A percentile compares a stretch with the other conserved stretches of the same genome.
phyloP scores from a whole-genome alignment of 2,113 vertebrate genomes.

The Pimephales promelas region DNA sequence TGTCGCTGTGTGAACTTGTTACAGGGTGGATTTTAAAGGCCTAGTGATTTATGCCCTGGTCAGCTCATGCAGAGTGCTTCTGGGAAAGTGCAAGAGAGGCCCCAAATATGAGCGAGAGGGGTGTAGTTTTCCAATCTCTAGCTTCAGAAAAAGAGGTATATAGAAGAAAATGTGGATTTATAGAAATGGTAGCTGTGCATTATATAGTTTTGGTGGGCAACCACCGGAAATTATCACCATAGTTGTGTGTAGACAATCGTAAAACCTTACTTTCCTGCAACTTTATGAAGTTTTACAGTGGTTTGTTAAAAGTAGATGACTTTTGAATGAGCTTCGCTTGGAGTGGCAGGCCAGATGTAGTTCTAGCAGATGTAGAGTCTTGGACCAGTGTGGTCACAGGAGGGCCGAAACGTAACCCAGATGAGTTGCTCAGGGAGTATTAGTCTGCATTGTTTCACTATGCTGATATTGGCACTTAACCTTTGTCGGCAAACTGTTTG shows the following conservation, averaged over 20 bases:
- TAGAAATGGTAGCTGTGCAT: neutral
- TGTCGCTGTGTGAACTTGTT: slow-evolving; percentile 22
- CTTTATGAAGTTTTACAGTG: neutral
- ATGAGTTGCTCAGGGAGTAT: slow-evolving; percentile 28
- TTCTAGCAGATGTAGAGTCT: slow-evolving; percentile 18
- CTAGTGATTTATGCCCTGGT: slow-evolving; percentile 18
- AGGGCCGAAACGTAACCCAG: slow-evolving; percentile 13
- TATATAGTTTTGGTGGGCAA: neutral
- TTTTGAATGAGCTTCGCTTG: neutral
- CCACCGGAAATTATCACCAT: neutral
- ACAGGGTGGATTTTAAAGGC: neutral
- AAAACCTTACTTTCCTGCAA: neutral
- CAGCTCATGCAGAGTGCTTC: neutral
- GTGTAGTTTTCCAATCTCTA: neutral
- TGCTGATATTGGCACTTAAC: slow-evolving; percentile 40
- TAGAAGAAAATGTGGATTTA: neutral
- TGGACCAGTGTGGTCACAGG: slow-evolving; percentile 4
- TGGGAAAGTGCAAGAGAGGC: slow-evolving; percentile 17
- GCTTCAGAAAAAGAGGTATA: neutral
- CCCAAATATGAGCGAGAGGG: slow-evolving; percentile 13
- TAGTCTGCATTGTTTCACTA: slow-evolving; percentile 4
- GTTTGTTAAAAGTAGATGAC: neutral
- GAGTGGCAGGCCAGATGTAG: neutral
- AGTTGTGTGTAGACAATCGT: neutral
- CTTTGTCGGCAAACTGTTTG: slow-evolving; percentile 25